Evolutionary conservation across 2,888 invertebrate genomes (phyloP).

Genomic region (Pyrochroa serraticornis): DNA sequence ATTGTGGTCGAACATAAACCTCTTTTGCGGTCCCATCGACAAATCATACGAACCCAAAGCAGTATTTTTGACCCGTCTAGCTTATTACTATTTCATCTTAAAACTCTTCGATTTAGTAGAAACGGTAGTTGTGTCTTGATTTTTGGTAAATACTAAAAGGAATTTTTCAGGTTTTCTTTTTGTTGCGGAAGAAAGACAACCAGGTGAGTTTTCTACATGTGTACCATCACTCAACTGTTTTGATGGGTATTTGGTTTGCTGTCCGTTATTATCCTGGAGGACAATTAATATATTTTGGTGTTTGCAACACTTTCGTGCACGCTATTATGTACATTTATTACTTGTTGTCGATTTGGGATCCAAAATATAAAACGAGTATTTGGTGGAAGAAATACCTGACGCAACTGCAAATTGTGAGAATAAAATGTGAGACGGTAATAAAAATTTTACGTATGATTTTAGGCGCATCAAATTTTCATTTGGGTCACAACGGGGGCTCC

Average conservation of each 20-base stretch:
- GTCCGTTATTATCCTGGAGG: conserved; percentile 69
- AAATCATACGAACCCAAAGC: no score
- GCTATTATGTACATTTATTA: conserved; percentile 81
- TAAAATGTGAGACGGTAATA: conserved; percentile 1
- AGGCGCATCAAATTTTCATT: conserved; percentile 66
- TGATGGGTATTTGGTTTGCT: conserved; percentile 66
- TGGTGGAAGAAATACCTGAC: conserved; percentile 87
- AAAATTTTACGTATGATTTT: conserved; percentile 43
- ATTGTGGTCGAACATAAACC: no score
- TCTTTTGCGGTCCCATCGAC: no score
- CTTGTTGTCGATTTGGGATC: conserved; percentile 71
- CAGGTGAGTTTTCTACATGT: conserved; percentile 82
- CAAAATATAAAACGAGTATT: conserved; percentile 68
- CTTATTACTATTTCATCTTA: no score
- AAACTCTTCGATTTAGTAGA: not conserved
- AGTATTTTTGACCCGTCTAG: no score
- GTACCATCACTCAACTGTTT: conserved; percentile 82
- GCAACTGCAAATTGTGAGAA: conserved; percentile 71
- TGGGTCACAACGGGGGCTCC: conserved; percentile 61
- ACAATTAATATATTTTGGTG: conserved; percentile 65
- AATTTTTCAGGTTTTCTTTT: conserved; percentile 41
- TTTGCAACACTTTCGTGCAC: conserved; percentile 75
- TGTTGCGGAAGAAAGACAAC: conserved; percentile 76
- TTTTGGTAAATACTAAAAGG: not conserved
- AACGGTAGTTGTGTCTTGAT: not conserved